Conservation (phyloP, 2,888 invertebrate species). For the Bruchidius siliquastri region DNA sequence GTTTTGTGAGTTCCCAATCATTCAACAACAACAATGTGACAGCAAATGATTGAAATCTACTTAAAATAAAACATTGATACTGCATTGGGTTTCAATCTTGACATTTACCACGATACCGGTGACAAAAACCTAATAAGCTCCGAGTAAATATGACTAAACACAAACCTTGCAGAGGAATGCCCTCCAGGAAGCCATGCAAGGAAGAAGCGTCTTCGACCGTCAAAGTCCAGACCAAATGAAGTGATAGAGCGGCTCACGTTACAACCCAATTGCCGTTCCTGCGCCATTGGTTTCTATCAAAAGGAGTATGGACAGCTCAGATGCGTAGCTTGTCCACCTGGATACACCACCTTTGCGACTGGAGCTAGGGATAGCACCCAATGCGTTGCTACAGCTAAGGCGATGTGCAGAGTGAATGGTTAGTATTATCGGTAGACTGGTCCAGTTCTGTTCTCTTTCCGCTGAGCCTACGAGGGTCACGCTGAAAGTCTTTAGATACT, state of each 20-base stretch:
- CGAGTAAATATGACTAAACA: background rate
- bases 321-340: constrained; percentile 56
- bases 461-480: too few relatives aligned
- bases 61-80: too few relatives aligned
- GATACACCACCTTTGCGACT: constrained; percentile 47
- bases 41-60: too few relatives aligned
- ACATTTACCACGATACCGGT: too few relatives aligned
- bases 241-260: constrained; percentile 47
- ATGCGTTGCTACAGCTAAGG: constrained; percentile 48
- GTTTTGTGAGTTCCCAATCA: too few relatives aligned
- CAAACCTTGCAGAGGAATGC: constrained; percentile 42
- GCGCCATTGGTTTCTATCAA: constrained; percentile 59
- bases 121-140: too few relatives aligned
- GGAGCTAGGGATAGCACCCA: constrained; percentile 44
- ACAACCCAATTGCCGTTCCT: constrained; percentile 54
- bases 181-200: constrained; percentile 52
- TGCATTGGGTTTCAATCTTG: too few relatives aligned
- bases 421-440: background rate
- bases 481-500: too few relatives aligned
- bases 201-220: constrained; percentile 35
- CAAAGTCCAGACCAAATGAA: constrained; percentile 30
- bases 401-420: constrained; percentile 48
- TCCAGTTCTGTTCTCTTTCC: too few relatives aligned
- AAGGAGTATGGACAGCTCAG: constrained; percentile 52
- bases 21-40: too few relatives aligned